Evolutionary conservation across 1,140 invertebrate genomes (phyloP).

Genomic region (Hormaphis cornu): DNA sequence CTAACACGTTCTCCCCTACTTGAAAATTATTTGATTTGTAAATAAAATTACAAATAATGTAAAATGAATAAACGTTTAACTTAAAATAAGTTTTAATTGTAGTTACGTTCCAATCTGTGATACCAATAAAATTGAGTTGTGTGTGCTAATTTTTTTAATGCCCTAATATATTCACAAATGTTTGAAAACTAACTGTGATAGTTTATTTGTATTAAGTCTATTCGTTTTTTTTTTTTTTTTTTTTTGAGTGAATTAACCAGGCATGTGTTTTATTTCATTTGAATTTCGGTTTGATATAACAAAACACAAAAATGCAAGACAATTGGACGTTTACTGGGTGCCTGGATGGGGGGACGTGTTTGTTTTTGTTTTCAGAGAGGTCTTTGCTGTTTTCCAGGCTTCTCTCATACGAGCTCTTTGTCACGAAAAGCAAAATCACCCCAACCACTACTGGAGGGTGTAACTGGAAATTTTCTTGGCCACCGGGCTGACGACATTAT

Average conservation of each 20-base stretch:
- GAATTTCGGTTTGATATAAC: conserved; percentile 14
- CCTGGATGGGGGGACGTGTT: conserved; percentile 28
- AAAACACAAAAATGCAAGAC: background rate
- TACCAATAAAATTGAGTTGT: no score
- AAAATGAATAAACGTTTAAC: no score
- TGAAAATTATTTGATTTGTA: background rate
- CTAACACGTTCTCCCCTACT: conserved; percentile 27
- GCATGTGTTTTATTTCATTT: conserved; percentile 17
- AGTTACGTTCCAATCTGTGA: no score
- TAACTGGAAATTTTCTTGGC: conserved; percentile 45
- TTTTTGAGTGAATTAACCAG: conserved; percentile 9
- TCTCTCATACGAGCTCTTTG: conserved; percentile 70
- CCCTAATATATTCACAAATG: no score
- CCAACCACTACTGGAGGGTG: conserved; percentile 68
- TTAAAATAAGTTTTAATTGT: no score
- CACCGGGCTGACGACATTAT: conserved; percentile 56
- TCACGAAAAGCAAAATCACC: conserved; percentile 72
- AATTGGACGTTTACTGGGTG: conserved; percentile 18
- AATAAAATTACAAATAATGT: no score
- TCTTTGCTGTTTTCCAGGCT: conserved; percentile 77
- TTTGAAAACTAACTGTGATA: no score
- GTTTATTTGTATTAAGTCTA: no score
- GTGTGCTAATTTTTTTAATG: background rate
- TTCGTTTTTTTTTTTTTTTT: background rate
- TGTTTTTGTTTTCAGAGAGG: conserved; percentile 55